Evolutionary conservation across 2,888 invertebrate genomes (phyloP).

Genomic region (Melangyna quadrimaculata): DNA sequence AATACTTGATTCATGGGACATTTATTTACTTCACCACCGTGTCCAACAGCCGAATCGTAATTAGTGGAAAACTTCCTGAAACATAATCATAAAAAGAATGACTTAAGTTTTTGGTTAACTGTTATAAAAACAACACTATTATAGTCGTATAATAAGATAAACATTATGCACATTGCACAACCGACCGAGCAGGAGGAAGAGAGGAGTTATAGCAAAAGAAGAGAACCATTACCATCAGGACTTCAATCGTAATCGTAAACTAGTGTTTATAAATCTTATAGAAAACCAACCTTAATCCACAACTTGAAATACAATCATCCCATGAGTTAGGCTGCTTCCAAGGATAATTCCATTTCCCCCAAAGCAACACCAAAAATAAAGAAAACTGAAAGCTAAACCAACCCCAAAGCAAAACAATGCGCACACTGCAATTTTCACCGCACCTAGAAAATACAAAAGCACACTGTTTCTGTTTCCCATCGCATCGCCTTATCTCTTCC

Average conservation of each 20-base stretch:
- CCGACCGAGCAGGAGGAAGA: no score
- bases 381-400: neutral
- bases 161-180: neutral
- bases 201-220: neutral
- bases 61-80: no score
- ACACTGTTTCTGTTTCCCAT: slow-evolving; percentile 18
- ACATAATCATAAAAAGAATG: neutral
- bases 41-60: no score
- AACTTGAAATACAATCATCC: slow-evolving; percentile 31
- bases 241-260: slow-evolving; percentile 17
- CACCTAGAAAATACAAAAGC: slow-evolving; percentile 17
- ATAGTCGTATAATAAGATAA: neutral
- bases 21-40: no score
- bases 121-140: neutral
- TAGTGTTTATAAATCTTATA: slow-evolving; percentile 20
- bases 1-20: no score
- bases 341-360: slow-evolving; percentile 3
- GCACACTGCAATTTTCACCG: neutral
- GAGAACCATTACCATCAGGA: neutral
- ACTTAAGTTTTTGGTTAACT: neutral
- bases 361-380: slow-evolving; percentile 8
- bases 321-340: slow-evolving; percentile 27
- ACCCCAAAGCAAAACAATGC: slow-evolving; percentile 42
- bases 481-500: slow-evolving; percentile 38
- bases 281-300: slow-evolving; percentile 26